Percentiles rank a stretch among this genome's conserved stretches.
phyloP scores from a whole-genome alignment of 2,888 invertebrate genomes.

The Synanthedon myopaeformis region DNA sequence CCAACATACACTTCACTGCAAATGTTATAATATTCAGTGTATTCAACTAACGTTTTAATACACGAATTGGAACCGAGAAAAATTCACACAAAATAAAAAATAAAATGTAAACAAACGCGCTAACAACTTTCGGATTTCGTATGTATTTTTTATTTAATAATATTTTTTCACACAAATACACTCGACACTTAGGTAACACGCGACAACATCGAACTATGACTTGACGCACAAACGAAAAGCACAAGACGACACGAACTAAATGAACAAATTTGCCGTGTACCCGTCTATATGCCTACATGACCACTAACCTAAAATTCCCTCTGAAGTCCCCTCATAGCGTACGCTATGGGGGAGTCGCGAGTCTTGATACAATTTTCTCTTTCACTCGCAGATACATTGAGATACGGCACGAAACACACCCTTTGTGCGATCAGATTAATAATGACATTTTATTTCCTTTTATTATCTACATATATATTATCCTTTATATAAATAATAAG shows the following conservation, averaged over 20 bases:
- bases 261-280: slow-evolving; percentile 69
- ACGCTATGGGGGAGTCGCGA: slow-evolving; percentile 56
- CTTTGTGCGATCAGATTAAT: slow-evolving; percentile 33
- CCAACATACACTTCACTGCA: slow-evolving; percentile 17
- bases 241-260: slow-evolving; percentile 70
- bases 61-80: neutral
- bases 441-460: no score
- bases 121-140: slow-evolving; percentile 1
- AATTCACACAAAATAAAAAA: neutral
- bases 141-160: slow-evolving; percentile 5
- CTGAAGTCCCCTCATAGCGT: slow-evolving; percentile 54
- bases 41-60: slow-evolving; percentile 1
- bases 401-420: slow-evolving; percentile 57
- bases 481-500: no score
- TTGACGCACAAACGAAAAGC: slow-evolving; percentile 66
- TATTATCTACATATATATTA: neutral
- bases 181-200: slow-evolving; percentile 24
- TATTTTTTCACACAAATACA: slow-evolving; percentile 14
- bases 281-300: slow-evolving; percentile 71
- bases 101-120: slow-evolving; percentile 1
- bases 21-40: slow-evolving; percentile 15
- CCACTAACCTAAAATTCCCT: slow-evolving; percentile 70
- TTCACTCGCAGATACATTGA: slow-evolving; percentile 54
- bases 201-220: slow-evolving; percentile 63
- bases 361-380: slow-evolving; percentile 63